These are phyloP conservation scores for Diphyllodes magnificus DNA, from an alignment of 2,113 vertebrate species.

Conservation along the genomic window DNA sequence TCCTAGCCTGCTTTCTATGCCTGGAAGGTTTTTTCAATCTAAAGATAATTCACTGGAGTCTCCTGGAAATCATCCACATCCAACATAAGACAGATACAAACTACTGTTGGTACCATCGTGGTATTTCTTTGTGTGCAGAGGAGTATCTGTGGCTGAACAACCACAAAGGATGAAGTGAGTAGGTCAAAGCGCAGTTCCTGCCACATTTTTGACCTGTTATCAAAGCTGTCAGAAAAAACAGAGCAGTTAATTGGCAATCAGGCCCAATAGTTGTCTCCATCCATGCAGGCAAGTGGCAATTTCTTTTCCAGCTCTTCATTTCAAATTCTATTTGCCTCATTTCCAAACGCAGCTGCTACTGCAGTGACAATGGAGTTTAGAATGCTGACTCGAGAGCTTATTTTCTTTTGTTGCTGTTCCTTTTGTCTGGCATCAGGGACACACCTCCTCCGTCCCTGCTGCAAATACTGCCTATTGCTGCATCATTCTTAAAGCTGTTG, in stretches of 20 bases:
- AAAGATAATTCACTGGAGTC: background rate
- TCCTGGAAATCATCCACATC: background rate
- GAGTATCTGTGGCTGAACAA: background rate
- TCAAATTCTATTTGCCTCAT: conserved; percentile 3
- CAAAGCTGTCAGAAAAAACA: background rate
- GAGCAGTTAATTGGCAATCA: background rate
- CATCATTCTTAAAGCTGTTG: background rate
- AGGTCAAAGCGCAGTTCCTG: background rate
- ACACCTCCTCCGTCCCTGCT: background rate
- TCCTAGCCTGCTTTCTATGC: background rate
- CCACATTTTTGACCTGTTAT: background rate
- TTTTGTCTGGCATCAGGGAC: background rate
- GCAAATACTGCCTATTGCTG: background rate
- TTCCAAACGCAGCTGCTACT: background rate
- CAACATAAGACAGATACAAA: background rate
- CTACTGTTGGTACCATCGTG: fast-evolving
- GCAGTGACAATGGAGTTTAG: background rate
- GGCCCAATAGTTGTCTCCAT: background rate
- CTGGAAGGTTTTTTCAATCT: background rate
- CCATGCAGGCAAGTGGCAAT: background rate
- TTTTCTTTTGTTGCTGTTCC: conserved; percentile 29
- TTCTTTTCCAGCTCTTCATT: conserved; percentile 22
- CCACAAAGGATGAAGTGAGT: fast-evolving
- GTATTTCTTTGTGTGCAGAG: background rate
- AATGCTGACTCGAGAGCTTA: conserved; percentile 10